Conservation (phyloP, 2,888 invertebrate genomes). For the Luffia ferchaultella region DNA sequence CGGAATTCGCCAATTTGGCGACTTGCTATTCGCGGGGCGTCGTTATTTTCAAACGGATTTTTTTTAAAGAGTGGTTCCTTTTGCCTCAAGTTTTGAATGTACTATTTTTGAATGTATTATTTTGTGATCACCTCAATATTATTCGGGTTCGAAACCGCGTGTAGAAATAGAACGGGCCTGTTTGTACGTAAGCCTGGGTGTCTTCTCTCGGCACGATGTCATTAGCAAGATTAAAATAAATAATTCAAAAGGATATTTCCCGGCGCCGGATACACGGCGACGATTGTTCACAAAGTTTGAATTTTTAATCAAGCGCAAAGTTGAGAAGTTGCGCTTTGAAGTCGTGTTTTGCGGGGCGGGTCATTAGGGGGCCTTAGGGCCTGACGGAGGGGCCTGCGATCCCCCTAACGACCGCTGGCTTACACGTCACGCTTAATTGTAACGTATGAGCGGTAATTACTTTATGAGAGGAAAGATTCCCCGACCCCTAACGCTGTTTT, state of each 20-base stretch:
- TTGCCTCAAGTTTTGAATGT: too few species aligned
- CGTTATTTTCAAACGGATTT: too few species aligned
- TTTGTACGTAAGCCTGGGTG: not conserved
- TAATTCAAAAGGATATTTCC: not conserved
- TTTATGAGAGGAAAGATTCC: not conserved
- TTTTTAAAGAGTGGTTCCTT: too few species aligned
- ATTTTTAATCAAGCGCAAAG: constrained; percentile 38
- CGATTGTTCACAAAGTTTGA: not conserved
- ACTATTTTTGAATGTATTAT: too few species aligned
- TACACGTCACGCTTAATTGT: not conserved
- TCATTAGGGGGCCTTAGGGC: not conserved
- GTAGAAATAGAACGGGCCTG: too few species aligned
- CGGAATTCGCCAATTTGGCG: too few species aligned
- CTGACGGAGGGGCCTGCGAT: not conserved
- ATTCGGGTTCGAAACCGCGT: too few species aligned
- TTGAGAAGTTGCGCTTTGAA: constrained; percentile 14
- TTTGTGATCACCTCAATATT: too few species aligned
- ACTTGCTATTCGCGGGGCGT: too few species aligned
- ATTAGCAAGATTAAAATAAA: not conserved
- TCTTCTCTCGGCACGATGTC: not conserved
- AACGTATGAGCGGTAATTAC: not conserved
- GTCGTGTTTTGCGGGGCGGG: not conserved
- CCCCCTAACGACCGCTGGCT: not conserved
- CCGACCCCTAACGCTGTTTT: too few species aligned
- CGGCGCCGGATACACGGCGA: not conserved